Evolutionary conservation across 1,140 invertebrate genomes (phyloP), one percentile per base, ranked within the genome.

Genomic region (Plectrocnemia conspersa): DNA sequence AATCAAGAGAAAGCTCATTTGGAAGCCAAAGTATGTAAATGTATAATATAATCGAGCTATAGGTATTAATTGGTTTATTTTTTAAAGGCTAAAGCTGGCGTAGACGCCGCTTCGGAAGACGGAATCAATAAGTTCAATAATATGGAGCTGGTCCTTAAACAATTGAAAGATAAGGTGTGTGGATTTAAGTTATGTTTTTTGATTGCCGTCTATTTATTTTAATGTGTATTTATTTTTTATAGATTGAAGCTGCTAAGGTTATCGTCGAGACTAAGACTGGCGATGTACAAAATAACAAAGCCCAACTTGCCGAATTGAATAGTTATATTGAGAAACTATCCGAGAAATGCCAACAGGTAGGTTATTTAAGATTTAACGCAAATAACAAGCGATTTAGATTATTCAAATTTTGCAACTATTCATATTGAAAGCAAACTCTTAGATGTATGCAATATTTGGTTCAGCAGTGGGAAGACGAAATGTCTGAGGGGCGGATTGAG

Each of bases 1-100:
- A 89, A 86, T 63, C 89, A 92, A 66, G 89, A 93, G 65, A 91
- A 91, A 58, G 83, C 82, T 0, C 84, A 86, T 57, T 73, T 91
- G 33, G 89, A 93, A 63, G 82, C 86, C 6, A 88, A 85, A 66
- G 87, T 73, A 38, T 29, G 10, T 15, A 47, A 42, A 42, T 19
- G 40, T 42, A n/a, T 7, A 7, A 6, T 29, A 7, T 29, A 29
- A 29, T 7, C n/a, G 27, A 29, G 6, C 27, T 29, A 42, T 5
- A 44, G 3, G 10, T 19, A 38, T 27, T 36, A 24, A 11, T 38
- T 41, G 27, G n/a, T n/a, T 19, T 38, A 23, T 11, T 35, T 45
- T 56, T 19, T 52, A 19, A 56, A 74, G 64, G 72, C 68, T 1
- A 75, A 74, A 49, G 63, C 66, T 0, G 77, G 79, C 19, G 78